These are phyloP conservation scores for Pterocles orientalis DNA, from an alignment of 2,113 vertebrate species.

Conservation along the genomic window DNA sequence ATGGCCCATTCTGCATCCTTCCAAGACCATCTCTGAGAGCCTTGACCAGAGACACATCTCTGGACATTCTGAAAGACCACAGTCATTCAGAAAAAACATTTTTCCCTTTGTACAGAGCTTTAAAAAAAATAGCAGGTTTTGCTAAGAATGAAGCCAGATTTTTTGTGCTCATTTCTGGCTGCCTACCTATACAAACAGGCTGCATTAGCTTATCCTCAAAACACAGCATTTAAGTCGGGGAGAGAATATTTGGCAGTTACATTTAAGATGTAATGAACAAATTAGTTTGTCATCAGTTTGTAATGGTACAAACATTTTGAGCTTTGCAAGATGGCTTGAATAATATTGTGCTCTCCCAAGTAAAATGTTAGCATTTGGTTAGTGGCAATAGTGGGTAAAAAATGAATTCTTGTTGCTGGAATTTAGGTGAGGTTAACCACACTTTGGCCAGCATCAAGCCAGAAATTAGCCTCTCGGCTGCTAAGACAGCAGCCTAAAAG, in stretches of 20 bases:
- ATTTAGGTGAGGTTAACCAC: slow-evolving; percentile 64
- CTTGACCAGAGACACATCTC: neutral
- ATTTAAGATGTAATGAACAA: slow-evolving; percentile 50
- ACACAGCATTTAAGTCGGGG: neutral
- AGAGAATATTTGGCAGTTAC: slow-evolving; percentile 17
- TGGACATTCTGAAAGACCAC: neutral
- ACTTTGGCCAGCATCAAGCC: slow-evolving; percentile 18
- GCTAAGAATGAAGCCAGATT: neutral
- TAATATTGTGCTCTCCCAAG: slow-evolving; percentile 29
- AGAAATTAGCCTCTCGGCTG: slow-evolving; percentile 6
- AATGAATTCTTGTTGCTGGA: slow-evolving; percentile 1
- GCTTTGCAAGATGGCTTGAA: slow-evolving; percentile 20
- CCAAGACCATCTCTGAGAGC: neutral
- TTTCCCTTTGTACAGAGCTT: neutral
- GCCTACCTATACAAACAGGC: slow-evolving; percentile 15
- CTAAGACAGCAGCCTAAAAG: neutral
- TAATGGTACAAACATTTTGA: slow-evolving; percentile 28
- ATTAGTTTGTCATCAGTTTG: slow-evolving; percentile 53
- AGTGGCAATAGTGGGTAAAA: slow-evolving; percentile 42
- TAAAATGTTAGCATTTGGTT: slow-evolving; percentile 53
- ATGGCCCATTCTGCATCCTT: neutral
- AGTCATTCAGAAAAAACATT: neutral
- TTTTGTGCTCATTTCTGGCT: slow-evolving; percentile 30
- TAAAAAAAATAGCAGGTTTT: neutral
- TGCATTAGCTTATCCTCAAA: slow-evolving; percentile 6